Conservation (phyloP, 2,888 invertebrate genomes). For the Smittia sp. region DNA sequence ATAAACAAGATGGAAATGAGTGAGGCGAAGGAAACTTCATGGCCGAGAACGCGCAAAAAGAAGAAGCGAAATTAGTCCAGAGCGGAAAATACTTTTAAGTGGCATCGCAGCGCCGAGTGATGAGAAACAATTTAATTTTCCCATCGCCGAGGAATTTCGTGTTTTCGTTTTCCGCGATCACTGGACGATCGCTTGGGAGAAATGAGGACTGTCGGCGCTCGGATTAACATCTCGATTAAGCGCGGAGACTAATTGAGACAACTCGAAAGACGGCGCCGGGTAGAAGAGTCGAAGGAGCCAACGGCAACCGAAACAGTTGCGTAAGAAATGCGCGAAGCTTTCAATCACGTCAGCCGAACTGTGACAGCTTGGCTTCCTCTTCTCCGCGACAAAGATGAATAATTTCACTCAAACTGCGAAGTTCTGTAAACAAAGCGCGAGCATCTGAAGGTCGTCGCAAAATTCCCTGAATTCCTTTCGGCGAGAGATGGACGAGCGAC, state of each 20-base stretch:
- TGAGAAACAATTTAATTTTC: constrained; percentile 5
- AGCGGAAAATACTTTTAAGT: constrained; percentile 5
- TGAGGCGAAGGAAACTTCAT: background rate
- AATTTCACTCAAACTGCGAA: too few species aligned
- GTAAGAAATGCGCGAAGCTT: too few species aligned
- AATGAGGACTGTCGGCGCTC: background rate
- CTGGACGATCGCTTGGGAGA: background rate
- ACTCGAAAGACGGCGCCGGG: background rate
- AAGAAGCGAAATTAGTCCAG: background rate
- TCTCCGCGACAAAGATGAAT: too few species aligned
- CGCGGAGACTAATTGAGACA: background rate
- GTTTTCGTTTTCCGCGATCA: background rate
- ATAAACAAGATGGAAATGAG: constrained; percentile 7
- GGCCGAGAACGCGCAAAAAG: background rate
- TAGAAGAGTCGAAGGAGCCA: too few species aligned
- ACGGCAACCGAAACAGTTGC: too few species aligned
- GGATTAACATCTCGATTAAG: background rate
- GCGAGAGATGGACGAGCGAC: too few species aligned
- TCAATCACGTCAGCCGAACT: too few species aligned
- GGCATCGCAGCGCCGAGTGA: background rate
- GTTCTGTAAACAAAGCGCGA: too few species aligned
- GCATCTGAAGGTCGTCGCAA: too few species aligned
- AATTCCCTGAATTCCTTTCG: too few species aligned
- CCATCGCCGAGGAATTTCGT: background rate
- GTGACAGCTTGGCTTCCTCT: too few species aligned